Percentiles rank a stretch among this genome's conserved stretches.
Evolutionary conservation across 2,888 invertebrate genomes (phyloP).

Genomic region (Mactromeris polynyma): DNA sequence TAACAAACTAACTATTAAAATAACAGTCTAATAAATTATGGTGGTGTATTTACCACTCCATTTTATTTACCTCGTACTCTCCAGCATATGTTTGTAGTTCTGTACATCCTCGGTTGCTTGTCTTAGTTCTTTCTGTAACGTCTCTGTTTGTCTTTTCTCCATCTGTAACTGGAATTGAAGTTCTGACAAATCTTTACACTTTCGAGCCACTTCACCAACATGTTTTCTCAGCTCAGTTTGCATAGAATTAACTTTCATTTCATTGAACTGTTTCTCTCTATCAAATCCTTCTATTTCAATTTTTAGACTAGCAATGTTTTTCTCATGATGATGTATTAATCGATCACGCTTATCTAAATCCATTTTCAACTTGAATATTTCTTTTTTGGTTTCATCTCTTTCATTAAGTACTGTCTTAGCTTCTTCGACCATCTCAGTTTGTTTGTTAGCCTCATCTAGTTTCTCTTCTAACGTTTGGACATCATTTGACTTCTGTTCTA

Average conservation of each 20-base stretch:
- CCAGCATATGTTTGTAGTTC: slow-evolving; percentile 58
- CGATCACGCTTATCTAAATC: slow-evolving; percentile 63
- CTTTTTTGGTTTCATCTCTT: slow-evolving; percentile 54
- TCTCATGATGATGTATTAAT: slow-evolving; percentile 38
- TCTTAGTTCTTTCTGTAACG: slow-evolving; percentile 56
- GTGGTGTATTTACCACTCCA: too few species aligned
- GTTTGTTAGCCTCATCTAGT: slow-evolving; percentile 54
- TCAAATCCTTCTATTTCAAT: slow-evolving; percentile 46
- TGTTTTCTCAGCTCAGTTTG: slow-evolving; percentile 64
- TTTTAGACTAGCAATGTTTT: slow-evolving; percentile 37
- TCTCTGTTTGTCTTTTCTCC: slow-evolving; percentile 64
- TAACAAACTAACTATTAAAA: too few species aligned
- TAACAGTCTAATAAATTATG: too few species aligned
- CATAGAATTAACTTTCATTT: slow-evolving; percentile 48
- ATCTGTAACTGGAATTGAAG: slow-evolving; percentile 63
- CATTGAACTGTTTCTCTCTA: slow-evolving; percentile 54
- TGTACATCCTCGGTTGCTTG: slow-evolving; percentile 55
- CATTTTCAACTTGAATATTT: slow-evolving; percentile 64
- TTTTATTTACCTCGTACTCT: slow-evolving; percentile 45
- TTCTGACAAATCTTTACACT: slow-evolving; percentile 66
- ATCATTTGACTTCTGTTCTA: slow-evolving; percentile 53
- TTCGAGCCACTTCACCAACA: slow-evolving; percentile 57
- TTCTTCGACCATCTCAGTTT: slow-evolving; percentile 57
- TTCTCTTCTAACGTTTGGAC: slow-evolving; percentile 58
- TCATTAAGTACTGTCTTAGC: slow-evolving; percentile 57